Percentiles rank a stretch among this genome's conserved stretches.
These are phyloP conservation scores for Seira musarum DNA, from an alignment of 2,888 invertebrate genomes.

Conservation along the genomic window DNA sequence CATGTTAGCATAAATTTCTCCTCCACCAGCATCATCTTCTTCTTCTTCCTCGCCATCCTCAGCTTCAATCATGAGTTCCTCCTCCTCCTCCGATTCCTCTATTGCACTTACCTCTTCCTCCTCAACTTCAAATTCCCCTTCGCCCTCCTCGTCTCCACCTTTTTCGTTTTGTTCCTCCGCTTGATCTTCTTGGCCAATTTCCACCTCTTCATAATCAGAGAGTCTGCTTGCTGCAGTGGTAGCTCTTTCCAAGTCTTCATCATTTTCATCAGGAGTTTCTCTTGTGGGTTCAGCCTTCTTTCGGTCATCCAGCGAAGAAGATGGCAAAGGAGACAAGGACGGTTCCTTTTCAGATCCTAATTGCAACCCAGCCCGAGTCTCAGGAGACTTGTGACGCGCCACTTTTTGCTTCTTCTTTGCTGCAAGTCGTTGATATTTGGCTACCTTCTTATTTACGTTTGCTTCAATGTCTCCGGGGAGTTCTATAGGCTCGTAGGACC, in stretches of 20 bases:
- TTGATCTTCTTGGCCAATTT: slow-evolving; percentile 56
- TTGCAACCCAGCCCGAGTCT: slow-evolving; percentile 43
- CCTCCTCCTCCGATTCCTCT: slow-evolving; percentile 62
- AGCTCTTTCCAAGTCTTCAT: slow-evolving; percentile 59
- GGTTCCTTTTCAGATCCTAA: slow-evolving; percentile 39
- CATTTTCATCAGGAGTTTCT: slow-evolving; percentile 14
- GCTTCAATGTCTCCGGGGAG: slow-evolving; percentile 54
- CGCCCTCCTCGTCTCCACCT: slow-evolving; percentile 54
- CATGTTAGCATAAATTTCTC: slow-evolving; percentile 43
- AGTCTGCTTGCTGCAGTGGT: slow-evolving; percentile 64
- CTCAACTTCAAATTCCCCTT: slow-evolving; percentile 59
- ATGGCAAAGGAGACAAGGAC: slow-evolving; percentile 56
- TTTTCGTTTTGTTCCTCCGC: slow-evolving; percentile 61
- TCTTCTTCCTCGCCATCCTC: slow-evolving; percentile 73
- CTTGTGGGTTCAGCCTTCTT: not conserved
- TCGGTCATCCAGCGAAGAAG: slow-evolving; percentile 34
- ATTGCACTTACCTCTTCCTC: slow-evolving; percentile 60
- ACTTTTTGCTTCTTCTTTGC: slow-evolving; percentile 63
- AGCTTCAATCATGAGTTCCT: slow-evolving; percentile 74
- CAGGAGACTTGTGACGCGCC: slow-evolving; percentile 60
- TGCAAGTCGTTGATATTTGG: slow-evolving; percentile 60
- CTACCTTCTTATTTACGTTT: slow-evolving; percentile 63
- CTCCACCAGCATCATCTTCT: slow-evolving; percentile 70
- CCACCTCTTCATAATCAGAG: slow-evolving; percentile 65
- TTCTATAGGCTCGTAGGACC: slow-evolving; percentile 60